Conservation (phyloP, 37 sponge, comb jelly and placozoan genomes). For the Eunapius fragilis region DNA sequence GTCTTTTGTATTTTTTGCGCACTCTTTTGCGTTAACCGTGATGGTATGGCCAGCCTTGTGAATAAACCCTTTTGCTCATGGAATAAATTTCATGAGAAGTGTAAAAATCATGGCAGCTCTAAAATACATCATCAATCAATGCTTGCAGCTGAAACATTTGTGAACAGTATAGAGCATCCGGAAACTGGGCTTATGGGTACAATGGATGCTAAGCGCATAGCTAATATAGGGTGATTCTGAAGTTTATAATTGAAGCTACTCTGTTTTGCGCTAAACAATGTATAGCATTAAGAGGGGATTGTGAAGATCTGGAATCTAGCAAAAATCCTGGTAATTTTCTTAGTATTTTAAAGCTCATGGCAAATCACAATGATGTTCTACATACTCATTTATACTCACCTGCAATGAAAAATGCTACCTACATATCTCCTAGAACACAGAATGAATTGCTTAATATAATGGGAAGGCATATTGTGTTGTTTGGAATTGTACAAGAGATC, state of each 20-base stretch:
- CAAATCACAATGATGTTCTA: slow-evolving; percentile 18
- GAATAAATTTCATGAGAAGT: background rate
- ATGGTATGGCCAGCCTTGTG: background rate
- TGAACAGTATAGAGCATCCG: slow-evolving; percentile 1
- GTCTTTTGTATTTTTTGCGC: slow-evolving; percentile 31
- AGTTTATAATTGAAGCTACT: slow-evolving; percentile 17
- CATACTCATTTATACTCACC: slow-evolving; percentile 14
- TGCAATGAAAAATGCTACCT: slow-evolving; percentile 18
- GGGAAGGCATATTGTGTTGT: slow-evolving; percentile 6
- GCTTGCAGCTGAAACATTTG: background rate
- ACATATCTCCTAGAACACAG: slow-evolving; percentile 17
- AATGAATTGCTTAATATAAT: slow-evolving; percentile 12
- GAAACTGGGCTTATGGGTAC: slow-evolving; percentile 2
- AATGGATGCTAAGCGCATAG: background rate
- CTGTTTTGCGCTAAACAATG: slow-evolving; percentile 43
- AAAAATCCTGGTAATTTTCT: slow-evolving; percentile 51
- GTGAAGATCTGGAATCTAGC: slow-evolving; percentile 14
- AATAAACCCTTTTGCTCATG: background rate
- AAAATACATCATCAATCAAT: slow-evolving; percentile 4
- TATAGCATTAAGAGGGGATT: slow-evolving; percentile 41
- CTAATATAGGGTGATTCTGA: slow-evolving; percentile 14
- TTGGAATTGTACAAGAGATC: slow-evolving; percentile 4
- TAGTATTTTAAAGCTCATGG: slow-evolving; percentile 16
- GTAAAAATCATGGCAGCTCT: background rate
- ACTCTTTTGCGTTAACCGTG: slow-evolving; percentile 7